These are phyloP conservation scores for Caenorhabditis afra DNA, from an alignment of 2,888 invertebrate genomes.

Conservation along the genomic window DNA sequence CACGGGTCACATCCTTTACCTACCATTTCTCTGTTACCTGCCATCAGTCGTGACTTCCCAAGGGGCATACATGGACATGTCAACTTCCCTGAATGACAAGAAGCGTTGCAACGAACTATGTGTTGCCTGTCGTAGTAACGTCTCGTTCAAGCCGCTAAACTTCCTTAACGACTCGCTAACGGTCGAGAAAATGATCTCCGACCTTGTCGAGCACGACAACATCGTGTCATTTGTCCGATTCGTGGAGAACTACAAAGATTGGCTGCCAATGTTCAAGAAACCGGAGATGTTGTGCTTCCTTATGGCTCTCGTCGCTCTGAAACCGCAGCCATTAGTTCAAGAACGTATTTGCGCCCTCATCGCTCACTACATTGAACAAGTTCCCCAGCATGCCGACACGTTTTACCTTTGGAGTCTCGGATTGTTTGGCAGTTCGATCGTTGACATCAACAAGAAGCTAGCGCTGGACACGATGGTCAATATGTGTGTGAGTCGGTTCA, in stretches of 20 bases:
- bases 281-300: constrained; percentile 4
- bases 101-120: too few species aligned
- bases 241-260: constrained; percentile 3
- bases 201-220: too few species aligned
- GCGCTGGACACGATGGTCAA: background rate
- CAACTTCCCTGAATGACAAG: too few species aligned
- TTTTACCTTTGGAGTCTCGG: constrained; percentile 19
- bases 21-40: too few species aligned
- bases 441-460: constrained; percentile 7
- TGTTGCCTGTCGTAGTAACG: too few species aligned
- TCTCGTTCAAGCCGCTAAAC: too few species aligned
- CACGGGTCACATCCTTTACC: too few species aligned
- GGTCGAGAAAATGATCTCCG: too few species aligned
- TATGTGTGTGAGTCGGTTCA: too few species aligned
- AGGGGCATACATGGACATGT: too few species aligned
- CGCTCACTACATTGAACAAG: background rate
- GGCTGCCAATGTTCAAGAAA: constrained; percentile 13
- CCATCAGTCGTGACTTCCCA: too few species aligned
- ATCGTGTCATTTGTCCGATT: background rate
- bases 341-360: constrained; percentile 4
- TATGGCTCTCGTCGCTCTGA: background rate
- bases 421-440: constrained; percentile 4
- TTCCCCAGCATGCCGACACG: constrained; percentile 10
- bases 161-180: too few species aligned
- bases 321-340: constrained; percentile 1